Evolutionary conservation across 1,140 invertebrate species (phyloP).

Genomic region (Cotesia glomerata): DNA sequence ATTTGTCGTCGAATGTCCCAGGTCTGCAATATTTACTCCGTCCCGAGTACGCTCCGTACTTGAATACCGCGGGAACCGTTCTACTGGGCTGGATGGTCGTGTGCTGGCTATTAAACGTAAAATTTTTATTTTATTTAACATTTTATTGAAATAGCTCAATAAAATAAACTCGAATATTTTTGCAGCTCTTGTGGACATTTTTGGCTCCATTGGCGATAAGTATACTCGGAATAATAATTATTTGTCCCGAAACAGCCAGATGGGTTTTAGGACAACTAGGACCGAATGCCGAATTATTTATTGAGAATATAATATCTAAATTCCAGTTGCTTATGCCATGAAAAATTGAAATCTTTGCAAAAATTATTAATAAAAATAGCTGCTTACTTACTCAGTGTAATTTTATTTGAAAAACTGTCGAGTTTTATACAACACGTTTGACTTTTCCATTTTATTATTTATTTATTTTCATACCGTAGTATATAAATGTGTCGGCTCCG

Average conservation of each 20-base stretch:
- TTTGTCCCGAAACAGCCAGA: constrained; percentile 41
- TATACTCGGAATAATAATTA: constrained; percentile 41
- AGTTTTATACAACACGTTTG: too few relatives aligned
- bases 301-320: constrained; percentile 30
- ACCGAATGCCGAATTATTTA: constrained; percentile 23
- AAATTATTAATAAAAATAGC: background rate
- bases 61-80: constrained; percentile 46
- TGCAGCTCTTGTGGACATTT: constrained; percentile 39
- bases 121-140: background rate
- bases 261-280: constrained; percentile 39
- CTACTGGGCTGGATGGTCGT: constrained; percentile 48
- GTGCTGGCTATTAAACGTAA: constrained; percentile 46
- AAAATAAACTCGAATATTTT: constrained; percentile 14
- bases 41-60: constrained; percentile 39
- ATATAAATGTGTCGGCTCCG: too few relatives aligned
- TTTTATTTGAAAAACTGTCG: too few relatives aligned
- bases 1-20: constrained; percentile 40
- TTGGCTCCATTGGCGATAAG: constrained; percentile 38
- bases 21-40: constrained; percentile 33
- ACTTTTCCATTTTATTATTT: too few relatives aligned
- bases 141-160: background rate
- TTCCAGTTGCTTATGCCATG: constrained; percentile 28
- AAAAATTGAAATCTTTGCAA: constrained; percentile 1
- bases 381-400: too few relatives aligned
- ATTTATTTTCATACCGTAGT: too few relatives aligned